These are phyloP conservation scores for Pedetes capensis DNA, from an alignment of 2,113 vertebrate species.

Conservation along the genomic window DNA sequence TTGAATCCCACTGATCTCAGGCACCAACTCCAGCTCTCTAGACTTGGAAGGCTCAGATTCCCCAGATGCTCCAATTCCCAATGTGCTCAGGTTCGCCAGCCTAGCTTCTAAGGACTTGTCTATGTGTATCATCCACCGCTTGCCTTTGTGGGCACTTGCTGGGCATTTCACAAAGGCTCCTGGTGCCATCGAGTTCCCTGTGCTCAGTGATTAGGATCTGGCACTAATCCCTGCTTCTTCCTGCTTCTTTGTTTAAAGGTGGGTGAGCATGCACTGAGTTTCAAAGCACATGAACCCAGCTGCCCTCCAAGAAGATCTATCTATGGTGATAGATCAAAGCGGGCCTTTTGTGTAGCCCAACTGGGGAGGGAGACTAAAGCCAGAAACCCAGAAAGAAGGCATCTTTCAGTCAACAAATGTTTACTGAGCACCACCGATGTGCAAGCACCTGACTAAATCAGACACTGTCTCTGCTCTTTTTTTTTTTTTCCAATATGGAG, in stretches of 20 bases:
- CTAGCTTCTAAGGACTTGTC: background rate
- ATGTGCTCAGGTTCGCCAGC: background rate
- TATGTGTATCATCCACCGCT: background rate
- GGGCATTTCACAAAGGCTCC: background rate
- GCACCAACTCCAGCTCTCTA: background rate
- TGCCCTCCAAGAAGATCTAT: background rate
- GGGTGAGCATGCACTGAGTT: background rate
- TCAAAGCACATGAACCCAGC: background rate
- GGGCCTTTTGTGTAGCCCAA: background rate
- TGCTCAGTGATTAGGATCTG: conserved; percentile 10
- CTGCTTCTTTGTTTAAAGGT: conserved; percentile 52
- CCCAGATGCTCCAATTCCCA: background rate
- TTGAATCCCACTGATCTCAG: background rate
- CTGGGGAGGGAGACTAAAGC: conserved; percentile 13
- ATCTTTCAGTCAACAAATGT: background rate
- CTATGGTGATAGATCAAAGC: background rate
- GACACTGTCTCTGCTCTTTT: background rate
- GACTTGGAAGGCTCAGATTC: background rate
- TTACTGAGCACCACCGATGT: background rate
- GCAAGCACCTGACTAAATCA: background rate
- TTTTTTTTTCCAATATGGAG: background rate
- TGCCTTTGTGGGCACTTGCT: background rate
- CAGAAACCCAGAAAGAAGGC: background rate
- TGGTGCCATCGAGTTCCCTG: background rate
- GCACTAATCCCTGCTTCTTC: conserved; percentile 46